Evolutionary conservation across 2,797 vertebrate genomes (phyloP).

Genomic region (Aeoliscus strigatus): DNA sequence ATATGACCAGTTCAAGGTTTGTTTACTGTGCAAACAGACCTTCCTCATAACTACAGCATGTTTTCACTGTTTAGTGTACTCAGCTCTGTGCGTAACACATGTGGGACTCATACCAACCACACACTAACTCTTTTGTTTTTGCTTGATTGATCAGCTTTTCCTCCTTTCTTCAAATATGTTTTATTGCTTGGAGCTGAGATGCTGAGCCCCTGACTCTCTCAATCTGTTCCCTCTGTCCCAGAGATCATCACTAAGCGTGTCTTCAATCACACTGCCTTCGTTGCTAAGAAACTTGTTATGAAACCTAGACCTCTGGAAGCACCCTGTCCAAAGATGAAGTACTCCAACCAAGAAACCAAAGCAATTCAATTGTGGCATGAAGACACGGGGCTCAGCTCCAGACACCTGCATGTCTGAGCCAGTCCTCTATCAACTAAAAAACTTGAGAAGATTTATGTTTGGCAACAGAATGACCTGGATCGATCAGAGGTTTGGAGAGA

Average conservation of each 20-base stretch:
- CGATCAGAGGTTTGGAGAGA: not conserved
- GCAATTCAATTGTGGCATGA: not conserved
- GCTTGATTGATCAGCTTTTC: slow-evolving; percentile 12
- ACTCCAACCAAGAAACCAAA: not conserved
- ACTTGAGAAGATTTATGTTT: slow-evolving; percentile 31
- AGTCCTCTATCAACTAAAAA: slow-evolving; percentile 7
- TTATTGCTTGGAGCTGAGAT: slow-evolving; percentile 1
- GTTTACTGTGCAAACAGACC: slow-evolving; percentile 41
- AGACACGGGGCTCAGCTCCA: not conserved
- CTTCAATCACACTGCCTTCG: slow-evolving; percentile 3
- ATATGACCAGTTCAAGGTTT: slow-evolving; percentile 23
- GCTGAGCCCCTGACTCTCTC: not conserved
- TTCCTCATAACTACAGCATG: slow-evolving; percentile 17
- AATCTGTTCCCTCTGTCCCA: not conserved
- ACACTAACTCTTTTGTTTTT: slow-evolving; percentile 9
- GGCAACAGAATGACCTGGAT: slow-evolving; percentile 5
- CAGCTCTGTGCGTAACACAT: slow-evolving; percentile 13
- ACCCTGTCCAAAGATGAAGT: not conserved
- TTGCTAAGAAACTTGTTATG: not conserved
- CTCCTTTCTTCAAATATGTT: not conserved
- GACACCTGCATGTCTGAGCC: slow-evolving; percentile 37
- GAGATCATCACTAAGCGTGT: not conserved
- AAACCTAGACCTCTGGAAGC: not conserved
- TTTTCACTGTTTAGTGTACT: slow-evolving; percentile 26
- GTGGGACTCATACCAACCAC: slow-evolving; percentile 3